Evolutionary conservation across 2,113 vertebrate genomes (phyloP).

Genomic region (Carettochelys insculpta): DNA sequence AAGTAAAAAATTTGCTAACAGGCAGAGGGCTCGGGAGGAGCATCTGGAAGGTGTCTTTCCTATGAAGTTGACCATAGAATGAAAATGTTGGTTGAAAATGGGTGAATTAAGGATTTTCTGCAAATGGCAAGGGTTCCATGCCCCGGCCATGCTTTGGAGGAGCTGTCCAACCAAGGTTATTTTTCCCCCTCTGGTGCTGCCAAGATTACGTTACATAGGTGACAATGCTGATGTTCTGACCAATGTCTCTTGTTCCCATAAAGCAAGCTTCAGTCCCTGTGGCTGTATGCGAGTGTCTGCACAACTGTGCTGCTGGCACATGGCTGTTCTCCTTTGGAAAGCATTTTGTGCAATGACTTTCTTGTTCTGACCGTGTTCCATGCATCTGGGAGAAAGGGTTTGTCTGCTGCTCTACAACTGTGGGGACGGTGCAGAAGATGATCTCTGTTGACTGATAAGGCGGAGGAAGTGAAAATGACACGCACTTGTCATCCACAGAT

Average conservation of each 20-base stretch:
- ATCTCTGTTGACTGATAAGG: not conserved
- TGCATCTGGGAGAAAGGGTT: not conserved
- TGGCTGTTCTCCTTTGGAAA: not conserved
- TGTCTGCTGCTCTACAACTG: not conserved
- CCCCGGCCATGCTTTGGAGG: not conserved
- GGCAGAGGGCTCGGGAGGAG: not conserved
- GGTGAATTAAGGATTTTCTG: not conserved
- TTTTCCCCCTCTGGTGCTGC: not conserved
- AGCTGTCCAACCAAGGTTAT: not conserved
- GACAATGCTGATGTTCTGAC: not conserved
- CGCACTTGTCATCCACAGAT: not conserved
- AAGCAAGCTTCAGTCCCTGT: not conserved
- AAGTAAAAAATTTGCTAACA: not conserved
- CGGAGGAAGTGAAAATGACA: not conserved
- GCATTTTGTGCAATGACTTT: not conserved
- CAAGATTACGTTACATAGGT: not conserved
- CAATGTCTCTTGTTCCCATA: not conserved
- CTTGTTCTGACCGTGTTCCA: accelerated
- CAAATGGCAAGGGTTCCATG: not conserved
- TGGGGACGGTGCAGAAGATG: not conserved
- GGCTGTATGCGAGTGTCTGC: not conserved
- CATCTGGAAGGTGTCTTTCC: not conserved
- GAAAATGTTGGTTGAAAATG: not conserved
- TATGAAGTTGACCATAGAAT: not conserved
- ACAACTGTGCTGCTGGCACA: not conserved